These are phyloP conservation scores for Andrena bicolor DNA, from an alignment of 2,888 invertebrate genomes.

Conservation along the genomic window DNA sequence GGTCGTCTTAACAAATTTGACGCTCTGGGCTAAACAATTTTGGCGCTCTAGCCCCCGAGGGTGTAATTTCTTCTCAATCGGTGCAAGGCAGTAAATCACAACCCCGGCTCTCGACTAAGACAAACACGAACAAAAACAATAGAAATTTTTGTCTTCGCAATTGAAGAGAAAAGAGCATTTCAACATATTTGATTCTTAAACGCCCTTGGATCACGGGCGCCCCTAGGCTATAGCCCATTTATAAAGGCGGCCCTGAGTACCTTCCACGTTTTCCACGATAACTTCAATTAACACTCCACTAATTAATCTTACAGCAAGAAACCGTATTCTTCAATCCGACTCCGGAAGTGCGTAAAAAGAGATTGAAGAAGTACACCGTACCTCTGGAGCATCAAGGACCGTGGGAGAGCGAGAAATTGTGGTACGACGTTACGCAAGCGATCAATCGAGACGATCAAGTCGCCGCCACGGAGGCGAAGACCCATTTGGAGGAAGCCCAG, in stretches of 20 bases:
- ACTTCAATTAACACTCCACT: constrained; percentile 9
- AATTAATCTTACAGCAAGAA: constrained; percentile 87
- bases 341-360: constrained; percentile 88
- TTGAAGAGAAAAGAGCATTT: too few relatives aligned
- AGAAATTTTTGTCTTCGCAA: too few relatives aligned
- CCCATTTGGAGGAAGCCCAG: constrained; percentile 94
- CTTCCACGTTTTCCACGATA: not conserved
- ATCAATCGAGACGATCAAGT: constrained; percentile 92
- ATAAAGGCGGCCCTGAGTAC: not conserved
- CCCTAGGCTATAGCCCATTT: too few relatives aligned
- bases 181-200: too few relatives aligned
- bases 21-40: too few relatives aligned
- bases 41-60: too few relatives aligned
- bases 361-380: constrained; percentile 92
- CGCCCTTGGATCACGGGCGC: too few relatives aligned
- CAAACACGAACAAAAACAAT: too few relatives aligned
- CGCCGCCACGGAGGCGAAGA: constrained; percentile 96
- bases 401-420: constrained; percentile 95
- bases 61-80: too few relatives aligned
- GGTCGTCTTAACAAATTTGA: too few relatives aligned
- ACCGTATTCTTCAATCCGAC: constrained; percentile 90
- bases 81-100: too few relatives aligned
- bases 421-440: constrained; percentile 95
- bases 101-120: too few relatives aligned
- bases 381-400: constrained; percentile 91